A percentile compares a stretch with the other conserved stretches of the same genome.
Conservation (phyloP, 2,797 vertebrate species). For the Hypotaenidia okinawae region DNA sequence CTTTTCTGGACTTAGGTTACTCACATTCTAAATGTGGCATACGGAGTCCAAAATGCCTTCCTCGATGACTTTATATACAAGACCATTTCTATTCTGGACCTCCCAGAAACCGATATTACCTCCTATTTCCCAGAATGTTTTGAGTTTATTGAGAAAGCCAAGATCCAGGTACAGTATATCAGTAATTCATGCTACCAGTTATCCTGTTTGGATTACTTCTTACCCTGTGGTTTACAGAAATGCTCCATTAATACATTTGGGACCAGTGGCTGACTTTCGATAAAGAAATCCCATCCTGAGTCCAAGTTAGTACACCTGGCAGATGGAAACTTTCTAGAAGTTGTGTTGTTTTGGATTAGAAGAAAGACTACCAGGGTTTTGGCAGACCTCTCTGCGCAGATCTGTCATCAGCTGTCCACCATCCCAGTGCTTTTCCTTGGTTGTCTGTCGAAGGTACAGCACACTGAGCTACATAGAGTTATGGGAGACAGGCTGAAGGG, state of each 20-base stretch:
- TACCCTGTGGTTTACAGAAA: not conserved
- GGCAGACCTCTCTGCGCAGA: not conserved
- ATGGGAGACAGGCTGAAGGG: not conserved
- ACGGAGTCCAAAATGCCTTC: constrained; percentile 92
- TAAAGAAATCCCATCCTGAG: not conserved
- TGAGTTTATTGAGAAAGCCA: constrained; percentile 90
- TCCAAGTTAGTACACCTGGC: not conserved
- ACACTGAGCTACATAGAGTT: not conserved
- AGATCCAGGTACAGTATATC: constrained; percentile 80
- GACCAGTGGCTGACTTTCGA: not conserved
- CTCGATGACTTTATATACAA: constrained; percentile 89
- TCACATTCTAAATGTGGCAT: constrained; percentile 93
- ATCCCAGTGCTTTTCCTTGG: not conserved
- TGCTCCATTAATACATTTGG: not conserved
- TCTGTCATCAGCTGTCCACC: not conserved
- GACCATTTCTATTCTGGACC: constrained; percentile 89
- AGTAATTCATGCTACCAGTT: constrained; percentile 9
- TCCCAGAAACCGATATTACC: constrained; percentile 88
- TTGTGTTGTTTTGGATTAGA: not conserved
- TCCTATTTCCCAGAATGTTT: constrained; percentile 90
- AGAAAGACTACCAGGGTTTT: not conserved
- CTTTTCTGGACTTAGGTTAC: constrained; percentile 83
- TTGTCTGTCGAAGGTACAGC: not conserved
- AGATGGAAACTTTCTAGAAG: not conserved
- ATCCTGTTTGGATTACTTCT: not conserved